These are phyloP conservation scores for Copidosoma floridanum DNA, from an alignment of 1,140 invertebrate species.

Conservation along the genomic window DNA sequence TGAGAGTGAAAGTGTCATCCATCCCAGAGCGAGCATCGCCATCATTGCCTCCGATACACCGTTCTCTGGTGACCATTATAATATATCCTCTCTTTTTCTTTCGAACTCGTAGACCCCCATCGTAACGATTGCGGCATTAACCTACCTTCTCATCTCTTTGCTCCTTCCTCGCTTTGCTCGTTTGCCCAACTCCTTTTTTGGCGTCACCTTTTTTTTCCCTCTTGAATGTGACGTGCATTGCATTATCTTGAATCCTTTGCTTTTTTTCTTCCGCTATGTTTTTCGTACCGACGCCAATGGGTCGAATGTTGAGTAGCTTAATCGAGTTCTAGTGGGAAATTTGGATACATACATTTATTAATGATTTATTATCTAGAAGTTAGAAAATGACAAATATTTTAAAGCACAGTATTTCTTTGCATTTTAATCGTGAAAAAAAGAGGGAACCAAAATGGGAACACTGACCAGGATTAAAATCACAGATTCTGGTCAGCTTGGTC, in stretches of 20 bases:
- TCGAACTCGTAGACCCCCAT: background rate
- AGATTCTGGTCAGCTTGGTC: too few relatives aligned
- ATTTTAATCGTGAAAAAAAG: too few relatives aligned
- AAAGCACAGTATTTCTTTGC: too few relatives aligned
- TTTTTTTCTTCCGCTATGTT: background rate
- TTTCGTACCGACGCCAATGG: too few relatives aligned
- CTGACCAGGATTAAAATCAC: too few relatives aligned
- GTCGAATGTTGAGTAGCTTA: too few relatives aligned
- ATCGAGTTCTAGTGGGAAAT: too few relatives aligned
- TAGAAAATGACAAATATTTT: too few relatives aligned
- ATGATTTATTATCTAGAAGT: too few relatives aligned
- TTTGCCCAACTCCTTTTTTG: background rate
- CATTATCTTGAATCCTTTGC: background rate
- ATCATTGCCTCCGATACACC: slow-evolving; percentile 29
- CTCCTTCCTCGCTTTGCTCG: slow-evolving; percentile 7
- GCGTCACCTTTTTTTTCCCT: background rate
- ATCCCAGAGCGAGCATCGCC: slow-evolving; percentile 34
- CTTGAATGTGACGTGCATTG: background rate
- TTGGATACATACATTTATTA: too few relatives aligned
- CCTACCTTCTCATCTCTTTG: slow-evolving; percentile 25
- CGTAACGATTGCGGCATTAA: slow-evolving; percentile 8
- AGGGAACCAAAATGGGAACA: too few relatives aligned
- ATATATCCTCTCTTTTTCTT: background rate
- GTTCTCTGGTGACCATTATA: too few relatives aligned
- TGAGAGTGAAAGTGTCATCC: slow-evolving; percentile 56